These are phyloP conservation scores for Nemurella pictetii DNA, from an alignment of 2,888 invertebrate species.

Conservation along the genomic window DNA sequence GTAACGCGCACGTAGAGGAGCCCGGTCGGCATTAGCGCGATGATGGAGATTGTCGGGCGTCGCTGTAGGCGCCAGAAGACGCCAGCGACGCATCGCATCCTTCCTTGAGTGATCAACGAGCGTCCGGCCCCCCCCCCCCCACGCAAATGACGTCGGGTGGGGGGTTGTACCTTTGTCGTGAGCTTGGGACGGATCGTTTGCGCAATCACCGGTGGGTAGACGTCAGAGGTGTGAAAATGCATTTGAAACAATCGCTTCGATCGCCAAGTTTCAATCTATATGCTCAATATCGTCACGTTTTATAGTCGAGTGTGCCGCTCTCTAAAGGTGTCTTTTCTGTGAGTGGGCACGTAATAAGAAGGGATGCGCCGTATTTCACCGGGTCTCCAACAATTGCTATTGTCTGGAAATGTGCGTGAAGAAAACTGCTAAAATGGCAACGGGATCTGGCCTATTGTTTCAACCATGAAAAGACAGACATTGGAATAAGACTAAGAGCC, in stretches of 20 bases:
- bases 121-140: neutral
- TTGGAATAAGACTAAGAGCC: constrained; percentile 2
- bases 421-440: neutral
- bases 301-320: too few relatives aligned
- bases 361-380: neutral
- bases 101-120: neutral
- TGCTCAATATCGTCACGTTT: too few relatives aligned
- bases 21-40: neutral
- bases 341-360: neutral
- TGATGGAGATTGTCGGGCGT: neutral
- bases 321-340: neutral
- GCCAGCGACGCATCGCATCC: neutral
- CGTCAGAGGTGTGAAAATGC: neutral
- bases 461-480: constrained; percentile 28
- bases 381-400: neutral
- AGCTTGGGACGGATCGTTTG: neutral
- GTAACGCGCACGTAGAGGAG: too few relatives aligned
- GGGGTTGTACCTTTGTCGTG: neutral
- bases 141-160: neutral
- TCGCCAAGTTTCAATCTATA: too few relatives aligned
- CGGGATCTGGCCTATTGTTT: constrained; percentile 14
- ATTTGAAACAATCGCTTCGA: neutral
- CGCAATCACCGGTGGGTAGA: neutral
- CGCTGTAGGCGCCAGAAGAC: neutral
- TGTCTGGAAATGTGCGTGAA: neutral